Conservation (phyloP, 1,140 invertebrate genomes). For the Polypedilum vanderplanki region DNA sequence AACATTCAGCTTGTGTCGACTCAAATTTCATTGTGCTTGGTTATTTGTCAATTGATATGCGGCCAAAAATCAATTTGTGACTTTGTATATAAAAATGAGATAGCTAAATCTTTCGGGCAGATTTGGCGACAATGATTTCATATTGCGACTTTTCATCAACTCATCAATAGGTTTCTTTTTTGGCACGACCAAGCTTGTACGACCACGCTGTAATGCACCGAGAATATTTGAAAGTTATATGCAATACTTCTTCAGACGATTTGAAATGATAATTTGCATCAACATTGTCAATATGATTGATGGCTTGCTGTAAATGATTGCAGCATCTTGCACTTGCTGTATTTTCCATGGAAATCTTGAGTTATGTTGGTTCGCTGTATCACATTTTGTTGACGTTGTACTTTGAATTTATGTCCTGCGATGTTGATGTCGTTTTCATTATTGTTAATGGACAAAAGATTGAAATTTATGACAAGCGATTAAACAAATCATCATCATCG, state of each 20-base stretch:
- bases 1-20: conserved; percentile 83
- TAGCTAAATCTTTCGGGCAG: conserved; percentile 86
- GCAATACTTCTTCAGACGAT: conserved; percentile 80
- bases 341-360: conserved; percentile 86
- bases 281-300: conserved; percentile 78
- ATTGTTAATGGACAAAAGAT: conserved; percentile 35
- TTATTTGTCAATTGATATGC: conserved; percentile 84
- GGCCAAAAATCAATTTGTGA: conserved; percentile 89
- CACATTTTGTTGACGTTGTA: conserved; percentile 72
- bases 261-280: conserved; percentile 79
- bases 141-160: conserved; percentile 85
- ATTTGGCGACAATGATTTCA: conserved; percentile 88
- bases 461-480: conserved; percentile 27
- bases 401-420: conserved; percentile 81
- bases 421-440: not conserved
- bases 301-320: conserved; percentile 82
- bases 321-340: conserved; percentile 89
- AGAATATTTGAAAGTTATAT: conserved; percentile 80
- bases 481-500: conserved; percentile 25
- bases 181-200: conserved; percentile 84
- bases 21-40: conserved; percentile 82
- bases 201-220: conserved; percentile 74
- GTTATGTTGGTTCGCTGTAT: conserved; percentile 75
- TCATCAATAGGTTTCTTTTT: conserved; percentile 91
- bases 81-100: conserved; percentile 97